Conservation (phyloP, 2,797 vertebrate species). For the Sus cebifrons region DNA sequence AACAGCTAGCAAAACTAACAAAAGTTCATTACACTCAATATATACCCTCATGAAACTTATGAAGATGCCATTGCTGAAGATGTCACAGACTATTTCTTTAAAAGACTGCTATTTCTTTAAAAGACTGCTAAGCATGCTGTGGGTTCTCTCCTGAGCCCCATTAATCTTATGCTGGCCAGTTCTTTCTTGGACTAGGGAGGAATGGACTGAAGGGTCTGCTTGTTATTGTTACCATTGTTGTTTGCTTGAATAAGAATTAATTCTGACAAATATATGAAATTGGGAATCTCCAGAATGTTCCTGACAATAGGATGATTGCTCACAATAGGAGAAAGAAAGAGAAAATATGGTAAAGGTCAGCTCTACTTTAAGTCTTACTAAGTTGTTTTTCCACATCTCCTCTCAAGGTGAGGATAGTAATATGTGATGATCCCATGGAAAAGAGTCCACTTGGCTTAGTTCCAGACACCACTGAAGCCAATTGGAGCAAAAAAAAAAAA, state of each 20-base stretch:
- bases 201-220: not conserved
- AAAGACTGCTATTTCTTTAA: not conserved
- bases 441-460: not conserved
- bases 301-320: not conserved
- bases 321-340: not conserved
- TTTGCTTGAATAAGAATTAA: not conserved
- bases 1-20: conserved; percentile 33
- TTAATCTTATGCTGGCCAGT: not conserved
- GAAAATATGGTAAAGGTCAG: not conserved
- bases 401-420: not conserved
- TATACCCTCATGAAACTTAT: conserved; percentile 54
- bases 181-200: not conserved
- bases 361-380: not conserved
- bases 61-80: not conserved
- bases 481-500: not conserved
- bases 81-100: not conserved
- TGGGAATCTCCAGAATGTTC: not conserved
- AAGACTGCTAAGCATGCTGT: not conserved
- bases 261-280: not conserved
- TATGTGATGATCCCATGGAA: not conserved
- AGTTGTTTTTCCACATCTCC: not conserved
- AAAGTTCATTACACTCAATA: conserved; percentile 62
- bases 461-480: not conserved
- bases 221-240: not conserved
- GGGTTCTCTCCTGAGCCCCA: not conserved